Base-by-base conservation (phyloP, 2,797 vertebrate species). In the Danio aesculapii region DNA sequence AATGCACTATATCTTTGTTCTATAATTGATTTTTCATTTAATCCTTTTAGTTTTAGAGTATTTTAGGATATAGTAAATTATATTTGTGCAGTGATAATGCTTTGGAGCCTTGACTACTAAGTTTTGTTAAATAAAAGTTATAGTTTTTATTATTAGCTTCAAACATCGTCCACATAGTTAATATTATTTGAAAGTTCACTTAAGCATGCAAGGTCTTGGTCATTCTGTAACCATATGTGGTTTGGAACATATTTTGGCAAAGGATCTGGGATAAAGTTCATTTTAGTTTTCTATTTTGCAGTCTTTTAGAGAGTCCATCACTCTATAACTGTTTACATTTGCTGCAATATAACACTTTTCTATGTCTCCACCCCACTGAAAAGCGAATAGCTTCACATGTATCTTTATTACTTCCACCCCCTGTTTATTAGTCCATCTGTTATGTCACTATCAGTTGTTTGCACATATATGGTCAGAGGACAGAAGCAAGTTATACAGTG, bases 231-330 rank as follows among this genome's bases (percentile, higher is more conserved):
- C 14, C 19, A 77, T 46, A 8, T 57, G 8, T 14, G 63, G 64
- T 59, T 59, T 47, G 6, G 30, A 68, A 57, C 12, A 66, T 46
- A 46, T 39, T 59, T 59, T 69, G 8, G 5, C 14, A 44, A 59
- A 53, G 3, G 21, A 21, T 61, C 11, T 69, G 21, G 64, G 21
- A 11, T 69, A 78, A 78, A 78, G 76, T 69, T 78, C 76, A 7
- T 10, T 78, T 61, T 55, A 30, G n/a, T n/a, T 30, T 55, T 73
- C 12, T 16, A 69, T 4, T 59, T 19, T 69, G 43, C 21, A 66
- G 59, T 63, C 30, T 52, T 8, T 52, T 46, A 46, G 43, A 47
- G 62, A 8, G 41, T 39, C 41, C 62, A 77, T 58, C 17, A 58
- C 43, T 5, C 21, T 6, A 62, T n/a, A 17, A 75, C 13, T 67